Conservation (phyloP, 2,888 invertebrate species). For the Subacronicta megacephala region DNA sequence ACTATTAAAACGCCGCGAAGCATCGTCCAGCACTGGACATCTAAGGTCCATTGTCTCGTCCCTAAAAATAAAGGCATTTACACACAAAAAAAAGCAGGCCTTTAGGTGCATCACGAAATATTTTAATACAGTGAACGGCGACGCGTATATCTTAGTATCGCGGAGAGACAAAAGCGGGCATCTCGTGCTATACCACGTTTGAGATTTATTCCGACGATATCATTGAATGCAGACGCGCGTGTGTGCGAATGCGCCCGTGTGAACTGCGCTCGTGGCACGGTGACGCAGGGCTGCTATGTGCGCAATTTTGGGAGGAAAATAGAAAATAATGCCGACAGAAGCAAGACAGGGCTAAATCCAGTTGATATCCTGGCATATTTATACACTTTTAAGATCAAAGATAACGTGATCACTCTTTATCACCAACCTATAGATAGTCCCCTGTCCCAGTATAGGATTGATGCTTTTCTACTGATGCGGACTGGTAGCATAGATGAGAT, state of each 20-base stretch:
- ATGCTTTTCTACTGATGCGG: too few species aligned
- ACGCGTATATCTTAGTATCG: constrained; percentile 59
- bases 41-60: constrained; percentile 43
- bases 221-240: constrained; percentile 65
- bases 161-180: constrained; percentile 74
- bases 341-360: too few species aligned
- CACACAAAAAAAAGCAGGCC: constrained; percentile 37
- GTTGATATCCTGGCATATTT: too few species aligned
- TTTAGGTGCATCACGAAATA: constrained; percentile 58
- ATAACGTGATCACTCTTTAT: too few species aligned
- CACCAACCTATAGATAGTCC: too few species aligned
- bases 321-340: too few species aligned
- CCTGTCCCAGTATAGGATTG: too few species aligned
- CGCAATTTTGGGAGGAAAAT: neutral
- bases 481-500: too few species aligned
- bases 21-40: constrained; percentile 38
- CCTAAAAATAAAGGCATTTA: constrained; percentile 46
- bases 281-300: constrained; percentile 49
- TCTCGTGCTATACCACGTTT: constrained; percentile 77
- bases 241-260: constrained; percentile 63
- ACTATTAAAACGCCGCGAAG: constrained; percentile 31
- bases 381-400: too few species aligned
- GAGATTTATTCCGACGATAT: constrained; percentile 80
- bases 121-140: constrained; percentile 60
- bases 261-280: constrained; percentile 53